phyloP scores from a whole-genome alignment of 2,888 invertebrate genomes.

The Mimas tiliae region DNA sequence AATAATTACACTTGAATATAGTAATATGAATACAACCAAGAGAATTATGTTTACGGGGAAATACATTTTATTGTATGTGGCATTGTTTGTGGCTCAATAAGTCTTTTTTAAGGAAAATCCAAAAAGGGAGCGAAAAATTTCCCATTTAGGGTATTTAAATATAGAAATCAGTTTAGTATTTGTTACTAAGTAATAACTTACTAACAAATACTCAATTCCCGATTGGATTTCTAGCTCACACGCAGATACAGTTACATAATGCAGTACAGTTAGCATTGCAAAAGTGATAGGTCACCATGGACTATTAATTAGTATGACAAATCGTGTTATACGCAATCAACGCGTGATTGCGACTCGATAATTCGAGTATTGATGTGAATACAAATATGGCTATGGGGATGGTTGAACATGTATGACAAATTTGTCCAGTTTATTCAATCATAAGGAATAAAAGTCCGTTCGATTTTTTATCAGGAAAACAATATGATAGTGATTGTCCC shows the following conservation, averaged over 20 bases:
- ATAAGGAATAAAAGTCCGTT: not conserved
- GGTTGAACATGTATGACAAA: not conserved
- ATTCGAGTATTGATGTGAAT: conserved; percentile 30
- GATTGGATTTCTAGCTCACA: conserved; percentile 32
- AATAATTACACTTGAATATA: too few relatives aligned
- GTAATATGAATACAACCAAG: too few relatives aligned
- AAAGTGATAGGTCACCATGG: conserved; percentile 32
- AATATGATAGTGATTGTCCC: too few relatives aligned
- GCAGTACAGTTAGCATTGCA: conserved; percentile 34
- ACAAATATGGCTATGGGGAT: conserved; percentile 3
- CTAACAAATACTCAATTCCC: too few relatives aligned
- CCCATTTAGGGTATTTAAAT: too few relatives aligned
- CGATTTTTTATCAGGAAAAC: not conserved
- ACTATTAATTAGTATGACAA: conserved; percentile 39
- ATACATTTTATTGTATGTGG: too few relatives aligned
- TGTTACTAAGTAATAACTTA: too few relatives aligned
- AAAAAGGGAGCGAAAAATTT: too few relatives aligned
- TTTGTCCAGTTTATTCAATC: not conserved
- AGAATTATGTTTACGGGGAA: too few relatives aligned
- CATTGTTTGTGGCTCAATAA: too few relatives aligned
- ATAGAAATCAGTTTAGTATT: too few relatives aligned
- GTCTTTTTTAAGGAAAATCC: too few relatives aligned
- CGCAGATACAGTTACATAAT: conserved; percentile 38
- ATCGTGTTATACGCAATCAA: conserved; percentile 30
- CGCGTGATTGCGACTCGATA: conserved; percentile 29